Base-by-base conservation (phyloP, 2,113 vertebrate species). In the Gracilinanus agilis region DNA sequence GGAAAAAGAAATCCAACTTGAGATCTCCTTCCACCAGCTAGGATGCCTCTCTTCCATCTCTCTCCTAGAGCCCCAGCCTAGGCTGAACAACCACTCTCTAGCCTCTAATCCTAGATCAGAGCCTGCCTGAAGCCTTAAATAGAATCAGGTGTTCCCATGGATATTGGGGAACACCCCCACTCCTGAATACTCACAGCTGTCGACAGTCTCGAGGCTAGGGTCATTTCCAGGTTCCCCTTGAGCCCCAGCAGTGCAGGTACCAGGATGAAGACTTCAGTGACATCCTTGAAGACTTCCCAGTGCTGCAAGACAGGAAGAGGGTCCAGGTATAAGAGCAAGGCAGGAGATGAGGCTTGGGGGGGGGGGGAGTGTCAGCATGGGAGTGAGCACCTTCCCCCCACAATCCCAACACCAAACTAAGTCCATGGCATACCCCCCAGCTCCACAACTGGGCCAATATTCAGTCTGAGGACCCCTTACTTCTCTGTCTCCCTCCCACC, bases 221-320 rank as follows among this genome's bases (percentile, higher is more conserved):
- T 99, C 99, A 99, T 99, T 98, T 99, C 99, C 94, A 99, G 98
- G 98, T 99, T 99, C 67, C 99, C 99, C 98, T 99, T 99, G 88
- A 99, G 99, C 1, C 99, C 99, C 97, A 99, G 98, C 44, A 99
- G 97, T 0, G 99, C 99, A 56, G 99, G 99, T 4, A 99, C 99
- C 53, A 99, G 97, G 98, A 99, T 99, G 94, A 99, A 99, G n/a
- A 99, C 99, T 98, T 99, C 99, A 0, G 99, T 99, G 97, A 99
- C 99, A 40, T 99, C 98, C 2, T 98, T 99, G 97, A 99, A 99
- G 97, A 99, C 99, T 0, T 99, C 99, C 99, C 99, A 99, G 98
- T 99, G 99, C 99, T 99, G 98, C 89, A 95, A 95, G 88, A 93
- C 40, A 5, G 92, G 94, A 61, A 95, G 54, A 98, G 29, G 95